Evolutionary conservation across 1,140 invertebrate species (phyloP), one percentile per base, ranked within the genome.

Genomic region (Meloidogyne floridensis): DNA sequence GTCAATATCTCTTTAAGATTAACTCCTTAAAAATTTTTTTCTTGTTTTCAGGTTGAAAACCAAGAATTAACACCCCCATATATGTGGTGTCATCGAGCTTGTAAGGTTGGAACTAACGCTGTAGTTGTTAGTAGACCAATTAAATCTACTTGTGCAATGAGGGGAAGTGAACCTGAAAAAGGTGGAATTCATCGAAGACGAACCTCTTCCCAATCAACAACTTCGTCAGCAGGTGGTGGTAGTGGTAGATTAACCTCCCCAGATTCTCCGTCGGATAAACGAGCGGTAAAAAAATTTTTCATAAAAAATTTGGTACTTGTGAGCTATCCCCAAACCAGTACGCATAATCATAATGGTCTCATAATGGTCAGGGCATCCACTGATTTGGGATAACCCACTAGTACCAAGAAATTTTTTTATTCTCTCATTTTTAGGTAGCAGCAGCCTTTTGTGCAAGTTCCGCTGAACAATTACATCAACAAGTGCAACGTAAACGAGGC

Each of bases 21-120:
- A 9, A 1, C 51, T 81, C 20, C 20, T 3, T 32, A 53, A 18
- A 72, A 54, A 18, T 13, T n/a, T 70, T 47, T 53, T 87, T 84
- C 43, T 13, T n/a, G 53, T 47, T 53, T 87, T 84, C 43, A 86
- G 84, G 85, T 86, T 42, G 85, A 85, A 69, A 87, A 87, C 65
- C 56, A 56, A n/a, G 86, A 86, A 18, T 81, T 87, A 70, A 84
- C 86, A 9, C 84, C 95, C 18, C 93, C 93, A 5, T 94, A 95
- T 88, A 93, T 96, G 87, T 96, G 95, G 94, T 96, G 95, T 91
- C 95, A 96, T 92, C 94, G 95, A 81, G 95, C 94, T 80, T 96
- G 95, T 90, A 94, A 93, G 90, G 94, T 95, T 80, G 80, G 83
- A 72, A 84, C 72, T 8, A 84, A 84, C 20, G 83, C 84, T 18